Evolutionary conservation across 2,797 vertebrate genomes (phyloP).

Genomic region (Rhyacichthys aspro): DNA sequence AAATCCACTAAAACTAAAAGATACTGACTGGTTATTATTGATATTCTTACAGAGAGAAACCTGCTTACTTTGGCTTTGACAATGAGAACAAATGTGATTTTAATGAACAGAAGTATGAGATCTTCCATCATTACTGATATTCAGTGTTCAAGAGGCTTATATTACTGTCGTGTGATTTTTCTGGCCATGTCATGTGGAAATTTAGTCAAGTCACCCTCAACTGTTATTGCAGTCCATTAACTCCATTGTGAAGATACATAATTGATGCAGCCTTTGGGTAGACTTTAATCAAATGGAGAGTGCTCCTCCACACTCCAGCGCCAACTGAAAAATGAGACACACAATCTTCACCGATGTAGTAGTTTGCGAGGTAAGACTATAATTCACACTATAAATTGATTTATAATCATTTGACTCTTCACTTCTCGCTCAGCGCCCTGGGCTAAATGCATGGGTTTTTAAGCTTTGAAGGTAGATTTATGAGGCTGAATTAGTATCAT

Average conservation of each 20-base stretch:
- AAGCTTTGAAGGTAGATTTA: slow-evolving; percentile 43
- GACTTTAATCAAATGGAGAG: slow-evolving; percentile 79
- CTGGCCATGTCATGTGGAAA: slow-evolving; percentile 72
- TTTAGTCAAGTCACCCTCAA: slow-evolving; percentile 78
- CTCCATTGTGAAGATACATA: slow-evolving; percentile 81
- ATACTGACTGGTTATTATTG: not conserved
- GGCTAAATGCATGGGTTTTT: slow-evolving; percentile 35
- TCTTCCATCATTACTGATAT: slow-evolving; percentile 60
- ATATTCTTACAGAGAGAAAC: not conserved
- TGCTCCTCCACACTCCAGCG: slow-evolving; percentile 55
- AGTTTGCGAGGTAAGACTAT: slow-evolving; percentile 51
- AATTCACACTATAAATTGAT: slow-evolving; percentile 68
- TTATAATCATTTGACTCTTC: slow-evolving; percentile 63
- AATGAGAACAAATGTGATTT: slow-evolving; percentile 48
- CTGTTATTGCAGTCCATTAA: slow-evolving; percentile 78
- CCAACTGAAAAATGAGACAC: slow-evolving; percentile 71
- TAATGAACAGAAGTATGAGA: slow-evolving; percentile 38
- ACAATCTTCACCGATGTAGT: slow-evolving; percentile 57
- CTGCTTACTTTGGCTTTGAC: not conserved
- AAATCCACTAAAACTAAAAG: not conserved
- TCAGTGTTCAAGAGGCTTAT: slow-evolving; percentile 45
- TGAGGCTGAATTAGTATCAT: slow-evolving; percentile 25
- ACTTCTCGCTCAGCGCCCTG: slow-evolving; percentile 37
- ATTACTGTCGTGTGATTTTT: slow-evolving; percentile 68
- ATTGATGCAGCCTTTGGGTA: slow-evolving; percentile 80